phyloP scores from a whole-genome alignment of 2,113 vertebrate genomes.

The Octodon degus region DNA sequence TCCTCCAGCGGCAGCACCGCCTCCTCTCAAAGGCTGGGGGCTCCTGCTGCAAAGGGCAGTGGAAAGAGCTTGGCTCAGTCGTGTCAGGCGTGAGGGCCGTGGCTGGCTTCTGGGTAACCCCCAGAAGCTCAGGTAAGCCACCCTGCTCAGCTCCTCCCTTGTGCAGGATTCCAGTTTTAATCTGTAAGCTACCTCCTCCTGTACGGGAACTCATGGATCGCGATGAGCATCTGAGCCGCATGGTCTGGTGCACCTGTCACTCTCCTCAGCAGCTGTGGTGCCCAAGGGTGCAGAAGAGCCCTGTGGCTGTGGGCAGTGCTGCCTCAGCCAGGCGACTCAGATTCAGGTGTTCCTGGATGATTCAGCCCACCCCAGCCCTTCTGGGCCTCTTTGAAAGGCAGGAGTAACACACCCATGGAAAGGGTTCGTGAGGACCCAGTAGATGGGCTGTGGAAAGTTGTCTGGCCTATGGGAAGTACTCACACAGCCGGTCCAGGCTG shows the following conservation, averaged over 20 bases:
- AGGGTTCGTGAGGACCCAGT: not conserved
- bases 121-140: not conserved
- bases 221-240: not conserved
- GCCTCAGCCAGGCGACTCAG: not conserved
- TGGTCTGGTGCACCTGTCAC: not conserved
- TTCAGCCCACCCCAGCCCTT: not conserved
- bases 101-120: not conserved
- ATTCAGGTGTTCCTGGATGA: not conserved
- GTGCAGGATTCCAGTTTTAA: not conserved
- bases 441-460: not conserved
- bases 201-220: not conserved
- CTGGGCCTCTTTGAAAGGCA: not conserved
- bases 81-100: not conserved
- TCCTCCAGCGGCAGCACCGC: not conserved
- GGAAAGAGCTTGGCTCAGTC: not conserved
- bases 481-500: not conserved
- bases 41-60: not conserved
- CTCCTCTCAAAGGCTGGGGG: not conserved
- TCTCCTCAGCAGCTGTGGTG: not conserved
- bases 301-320: not conserved
- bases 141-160: accelerated
- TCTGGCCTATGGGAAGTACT: not conserved
- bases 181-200: not conserved
- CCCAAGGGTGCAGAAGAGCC: not conserved
- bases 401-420: not conserved